phyloP scores from a whole-genome alignment of 2,888 invertebrate species.

The Meiosimyza decipiens region DNA sequence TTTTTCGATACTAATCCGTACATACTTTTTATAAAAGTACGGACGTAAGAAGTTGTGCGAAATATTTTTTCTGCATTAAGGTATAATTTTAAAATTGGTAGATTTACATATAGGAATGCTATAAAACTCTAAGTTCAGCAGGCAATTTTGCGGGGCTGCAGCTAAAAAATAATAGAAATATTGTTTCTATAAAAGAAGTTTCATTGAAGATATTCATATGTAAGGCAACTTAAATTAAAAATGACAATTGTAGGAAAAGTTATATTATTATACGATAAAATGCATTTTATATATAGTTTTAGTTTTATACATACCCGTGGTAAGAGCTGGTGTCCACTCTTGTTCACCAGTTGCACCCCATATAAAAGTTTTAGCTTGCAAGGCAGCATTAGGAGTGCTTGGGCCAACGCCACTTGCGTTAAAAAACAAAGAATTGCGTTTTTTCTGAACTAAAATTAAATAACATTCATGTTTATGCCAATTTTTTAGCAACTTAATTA shows the following conservation, averaged over 20 bases:
- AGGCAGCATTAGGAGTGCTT: slow-evolving; percentile 47
- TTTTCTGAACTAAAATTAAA: slow-evolving; percentile 52
- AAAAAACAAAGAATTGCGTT: slow-evolving; percentile 56
- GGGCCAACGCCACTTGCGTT: slow-evolving; percentile 44
- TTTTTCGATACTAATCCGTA: no score
- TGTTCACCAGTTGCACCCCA: slow-evolving; percentile 98
- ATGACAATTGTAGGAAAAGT: background rate
- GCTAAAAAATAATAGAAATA: background rate
- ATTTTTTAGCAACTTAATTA: slow-evolving; percentile 3
- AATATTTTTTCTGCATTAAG: no score
- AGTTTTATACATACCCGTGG: slow-evolving; percentile 77
- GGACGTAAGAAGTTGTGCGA: no score
- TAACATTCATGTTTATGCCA: background rate
- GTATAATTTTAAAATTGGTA: background rate
- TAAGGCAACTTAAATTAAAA: no score
- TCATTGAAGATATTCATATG: background rate
- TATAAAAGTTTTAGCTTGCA: slow-evolving; percentile 70
- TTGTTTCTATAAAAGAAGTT: background rate
- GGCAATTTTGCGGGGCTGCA: no score
- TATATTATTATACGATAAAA: background rate
- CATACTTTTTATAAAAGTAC: no score
- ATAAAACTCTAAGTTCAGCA: slow-evolving; percentile 4
- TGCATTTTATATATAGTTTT: background rate
- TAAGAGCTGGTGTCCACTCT: slow-evolving; percentile 96
- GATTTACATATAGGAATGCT: slow-evolving; percentile 2